Base-by-base conservation (phyloP, 2,888 invertebrate genomes). In the Leucania comma region DNA sequence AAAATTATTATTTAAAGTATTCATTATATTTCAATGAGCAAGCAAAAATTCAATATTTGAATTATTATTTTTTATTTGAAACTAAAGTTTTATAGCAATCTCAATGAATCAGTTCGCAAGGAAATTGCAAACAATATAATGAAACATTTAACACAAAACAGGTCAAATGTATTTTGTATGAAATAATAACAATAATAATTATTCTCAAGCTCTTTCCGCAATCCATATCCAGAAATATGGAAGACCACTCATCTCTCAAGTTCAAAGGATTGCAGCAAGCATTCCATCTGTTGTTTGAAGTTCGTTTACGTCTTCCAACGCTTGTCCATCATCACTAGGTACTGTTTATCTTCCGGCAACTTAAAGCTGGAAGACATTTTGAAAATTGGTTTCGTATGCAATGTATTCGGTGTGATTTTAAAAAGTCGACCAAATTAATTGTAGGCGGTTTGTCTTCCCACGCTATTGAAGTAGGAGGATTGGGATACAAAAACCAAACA, bases 321-420 rank as follows among this genome's bases (percentile, higher is more conserved):
- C 48, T 61, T 66, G 80, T 87, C 85, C 65, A 63, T 88, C 84
- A 72, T 64, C 87, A 66, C 17, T 20, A n/a, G n/a, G n/a, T n/a
- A 10, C 9, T 88, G 84, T 85, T 84, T 84, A 86, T 64, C 71
- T 84, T 78, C 70, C 69, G 74, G 71, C 70, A 72, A 67, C 68
- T 51, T 60, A 65, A 66, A 67, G 60, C 75, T 80, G 79, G 72
- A 67, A 78, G 77, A 67, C 74, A 78, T 84, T 69, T 69, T 26
- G 50, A 42, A 56, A 26, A 67, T 57, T 24, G 9, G 22, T 59
- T 67, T 62, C 35, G 26, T 6, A 24, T 60, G 38, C 38, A 42
- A 46, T 54, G 54, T 53, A 35, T 22, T 29, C 20, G 26, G 14
- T 35, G n/a, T 9, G 32, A 63, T 14, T 57, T 3, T 12, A 29